Percentiles rank a stretch among this genome's conserved stretches.
phyloP scores from a whole-genome alignment of 2,888 invertebrate species.

The Cryptocephalus moraei region DNA sequence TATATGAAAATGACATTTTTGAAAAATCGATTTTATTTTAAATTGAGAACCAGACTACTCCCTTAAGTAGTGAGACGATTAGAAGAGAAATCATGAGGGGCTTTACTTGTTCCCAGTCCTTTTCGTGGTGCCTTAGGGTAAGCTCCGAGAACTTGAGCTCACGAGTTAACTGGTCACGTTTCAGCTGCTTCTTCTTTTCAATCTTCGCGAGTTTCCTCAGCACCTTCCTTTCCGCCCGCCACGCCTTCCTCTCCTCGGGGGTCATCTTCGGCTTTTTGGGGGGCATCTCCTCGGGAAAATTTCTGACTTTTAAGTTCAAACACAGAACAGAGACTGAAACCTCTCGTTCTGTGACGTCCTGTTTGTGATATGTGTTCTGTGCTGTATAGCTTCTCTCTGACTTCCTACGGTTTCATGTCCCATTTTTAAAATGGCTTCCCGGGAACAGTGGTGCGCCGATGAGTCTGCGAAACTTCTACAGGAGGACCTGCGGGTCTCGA shows the following conservation, averaged over 20 bases:
- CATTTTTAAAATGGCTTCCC: slow-evolving; percentile 25
- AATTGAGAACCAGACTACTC: too few relatives aligned
- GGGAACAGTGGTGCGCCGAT: slow-evolving; percentile 41
- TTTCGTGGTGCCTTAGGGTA: slow-evolving; percentile 28
- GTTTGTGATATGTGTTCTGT: too few relatives aligned
- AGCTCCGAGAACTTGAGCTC: slow-evolving; percentile 34
- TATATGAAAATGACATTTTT: too few relatives aligned
- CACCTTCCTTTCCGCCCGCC: slow-evolving; percentile 18
- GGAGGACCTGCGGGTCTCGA: slow-evolving; percentile 37
- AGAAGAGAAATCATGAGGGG: too few relatives aligned
- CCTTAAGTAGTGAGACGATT: too few relatives aligned
- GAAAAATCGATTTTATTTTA: too few relatives aligned
- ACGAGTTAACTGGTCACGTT: slow-evolving; percentile 29
- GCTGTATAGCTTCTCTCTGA: too few relatives aligned
- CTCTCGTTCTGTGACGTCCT: neutral
- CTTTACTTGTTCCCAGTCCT: slow-evolving; percentile 33
- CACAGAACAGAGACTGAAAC: neutral
- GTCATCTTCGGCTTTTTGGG: slow-evolving; percentile 11
- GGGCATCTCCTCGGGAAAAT: neutral
- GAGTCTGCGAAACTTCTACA: slow-evolving; percentile 38
- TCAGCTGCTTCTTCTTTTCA: slow-evolving; percentile 23
- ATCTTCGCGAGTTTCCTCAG: slow-evolving; percentile 21
- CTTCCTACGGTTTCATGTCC: too few relatives aligned
- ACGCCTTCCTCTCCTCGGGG: slow-evolving; percentile 20
- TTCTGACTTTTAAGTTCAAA: too few relatives aligned